Evolutionary conservation across 2,113 vertebrate species (phyloP).

Genomic region (Baryphthengus martii): DNA sequence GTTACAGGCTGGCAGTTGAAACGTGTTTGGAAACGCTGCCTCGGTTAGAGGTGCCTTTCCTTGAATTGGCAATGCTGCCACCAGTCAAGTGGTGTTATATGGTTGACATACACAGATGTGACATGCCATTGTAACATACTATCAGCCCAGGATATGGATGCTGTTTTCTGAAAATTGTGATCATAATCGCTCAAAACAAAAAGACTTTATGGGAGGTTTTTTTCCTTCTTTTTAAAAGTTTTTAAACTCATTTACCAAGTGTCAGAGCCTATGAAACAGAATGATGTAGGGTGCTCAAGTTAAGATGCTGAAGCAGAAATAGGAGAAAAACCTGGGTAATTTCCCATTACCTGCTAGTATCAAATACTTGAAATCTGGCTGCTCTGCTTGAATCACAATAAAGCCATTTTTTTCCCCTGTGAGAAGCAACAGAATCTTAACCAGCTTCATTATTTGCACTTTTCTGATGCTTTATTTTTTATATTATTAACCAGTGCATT

Average conservation of each 20-base stretch:
- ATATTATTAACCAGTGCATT: neutral
- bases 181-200: slow-evolving; percentile 29
- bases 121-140: neutral
- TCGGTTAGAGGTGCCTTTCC: neutral
- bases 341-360: slow-evolving; percentile 58
- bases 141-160: neutral
- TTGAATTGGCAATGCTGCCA: neutral
- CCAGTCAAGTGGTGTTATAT: neutral
- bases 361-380: slow-evolving; percentile 55
- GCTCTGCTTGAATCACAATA: slow-evolving; percentile 52
- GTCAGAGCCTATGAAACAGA: slow-evolving; percentile 48
- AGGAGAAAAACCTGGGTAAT: slow-evolving; percentile 47
- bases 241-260: slow-evolving; percentile 49
- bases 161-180: slow-evolving; percentile 38
- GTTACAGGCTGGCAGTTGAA: neutral
- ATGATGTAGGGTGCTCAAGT: slow-evolving; percentile 37
- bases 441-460: slow-evolving; percentile 17
- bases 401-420: slow-evolving; percentile 29
- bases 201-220: neutral
- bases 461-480: neutral
- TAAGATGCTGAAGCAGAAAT: slow-evolving; percentile 51
- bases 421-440: slow-evolving; percentile 37
- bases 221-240: slow-evolving; percentile 5
- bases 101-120: slow-evolving; percentile 38
- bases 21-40: neutral